Evolutionary conservation across 2,888 invertebrate species (phyloP).

Genomic region (Eudasyphora cyanicolor): DNA sequence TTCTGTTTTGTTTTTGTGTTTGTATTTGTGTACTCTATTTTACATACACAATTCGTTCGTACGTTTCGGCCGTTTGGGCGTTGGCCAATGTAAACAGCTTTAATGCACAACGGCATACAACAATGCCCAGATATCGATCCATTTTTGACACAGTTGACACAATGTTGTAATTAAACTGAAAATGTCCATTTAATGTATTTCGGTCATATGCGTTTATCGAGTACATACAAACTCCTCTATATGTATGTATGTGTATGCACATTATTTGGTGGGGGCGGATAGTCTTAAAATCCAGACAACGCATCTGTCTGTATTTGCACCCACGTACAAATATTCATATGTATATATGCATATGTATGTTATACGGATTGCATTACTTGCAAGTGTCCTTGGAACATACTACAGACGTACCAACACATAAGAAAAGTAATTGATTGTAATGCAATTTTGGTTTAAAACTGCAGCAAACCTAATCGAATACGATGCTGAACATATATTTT

Average conservation of each 20-base stretch:
- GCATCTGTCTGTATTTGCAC: background rate
- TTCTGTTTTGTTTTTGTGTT: background rate
- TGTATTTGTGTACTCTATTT: background rate
- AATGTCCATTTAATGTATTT: slow-evolving; percentile 35
- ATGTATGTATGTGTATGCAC: background rate
- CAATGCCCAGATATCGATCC: slow-evolving; percentile 33
- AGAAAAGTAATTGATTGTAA: too few species aligned
- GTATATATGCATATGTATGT: background rate
- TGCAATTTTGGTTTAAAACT: too few species aligned
- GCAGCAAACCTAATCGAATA: too few species aligned
- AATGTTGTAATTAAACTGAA: slow-evolving; percentile 60
- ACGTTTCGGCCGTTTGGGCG: slow-evolving; percentile 64
- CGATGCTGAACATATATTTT: too few species aligned
- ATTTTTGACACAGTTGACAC: slow-evolving; percentile 57
- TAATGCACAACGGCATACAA: slow-evolving; percentile 33
- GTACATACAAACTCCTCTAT: background rate
- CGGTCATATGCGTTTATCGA: too few species aligned
- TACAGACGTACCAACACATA: too few species aligned
- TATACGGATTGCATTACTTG: too few species aligned
- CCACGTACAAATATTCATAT: background rate
- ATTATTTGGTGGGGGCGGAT: too few species aligned
- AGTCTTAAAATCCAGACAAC: background rate
- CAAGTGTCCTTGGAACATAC: too few species aligned
- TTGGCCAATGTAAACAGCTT: slow-evolving; percentile 63
- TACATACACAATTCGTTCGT: slow-evolving; percentile 26